Conservation (phyloP, 2,113 vertebrate species). For the Taurulus bubalis region DNA sequence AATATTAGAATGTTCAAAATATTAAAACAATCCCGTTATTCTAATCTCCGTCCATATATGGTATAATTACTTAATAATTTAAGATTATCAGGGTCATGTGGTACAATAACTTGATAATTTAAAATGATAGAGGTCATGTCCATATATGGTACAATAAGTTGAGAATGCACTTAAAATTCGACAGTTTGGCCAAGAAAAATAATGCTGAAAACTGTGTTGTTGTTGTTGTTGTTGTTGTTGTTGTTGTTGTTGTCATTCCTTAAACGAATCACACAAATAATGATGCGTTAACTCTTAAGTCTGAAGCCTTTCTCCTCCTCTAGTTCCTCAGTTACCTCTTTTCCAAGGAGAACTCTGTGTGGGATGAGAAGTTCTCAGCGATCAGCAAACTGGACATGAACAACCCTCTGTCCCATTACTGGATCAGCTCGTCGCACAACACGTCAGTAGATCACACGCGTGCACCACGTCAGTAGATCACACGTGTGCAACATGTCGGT, state of each 20-base stretch:
- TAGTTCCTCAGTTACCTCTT: slow-evolving; percentile 95
- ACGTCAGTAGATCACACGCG: slow-evolving; percentile 86
- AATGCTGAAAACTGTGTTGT: not conserved
- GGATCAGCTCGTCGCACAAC: slow-evolving; percentile 98
- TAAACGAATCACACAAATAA: not conserved
- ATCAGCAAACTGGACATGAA: slow-evolving; percentile 92
- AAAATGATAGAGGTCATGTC: not conserved
- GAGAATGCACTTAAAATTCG: not conserved
- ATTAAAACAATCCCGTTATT: too few species aligned
- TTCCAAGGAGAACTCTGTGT: slow-evolving; percentile 96
- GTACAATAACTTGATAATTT: not conserved
- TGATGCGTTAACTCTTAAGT: not conserved
- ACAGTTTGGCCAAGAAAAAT: not conserved
- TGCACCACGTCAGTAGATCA: slow-evolving; percentile 12
- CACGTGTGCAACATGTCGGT: slow-evolving; percentile 91
- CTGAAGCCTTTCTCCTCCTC: too few species aligned
- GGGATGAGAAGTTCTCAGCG: slow-evolving; percentile 91
- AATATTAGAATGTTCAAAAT: too few species aligned
- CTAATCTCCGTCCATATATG: not conserved
- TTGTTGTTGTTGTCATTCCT: not conserved
- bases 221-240: not conserved
- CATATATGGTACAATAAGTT: not conserved
- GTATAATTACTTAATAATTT: not conserved
- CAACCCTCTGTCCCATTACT: slow-evolving; percentile 97
- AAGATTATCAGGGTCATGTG: not conserved